These are phyloP conservation scores for Urosaurus nigricauda DNA, from an alignment of 2,797 vertebrate genomes.

Conservation along the genomic window DNA sequence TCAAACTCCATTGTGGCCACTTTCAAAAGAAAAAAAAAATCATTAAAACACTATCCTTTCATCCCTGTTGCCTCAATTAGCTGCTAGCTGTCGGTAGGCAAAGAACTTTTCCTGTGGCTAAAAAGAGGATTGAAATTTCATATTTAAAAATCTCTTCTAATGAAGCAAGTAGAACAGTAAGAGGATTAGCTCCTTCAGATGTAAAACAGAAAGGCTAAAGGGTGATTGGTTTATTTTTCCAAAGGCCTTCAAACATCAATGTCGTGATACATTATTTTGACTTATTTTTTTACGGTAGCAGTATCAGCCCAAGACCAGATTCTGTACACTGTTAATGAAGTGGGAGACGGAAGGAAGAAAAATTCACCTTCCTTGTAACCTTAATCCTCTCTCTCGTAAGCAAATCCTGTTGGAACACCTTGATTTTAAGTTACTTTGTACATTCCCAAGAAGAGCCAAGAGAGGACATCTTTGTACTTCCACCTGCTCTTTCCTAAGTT, in stretches of 20 bases:
- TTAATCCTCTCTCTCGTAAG: background rate
- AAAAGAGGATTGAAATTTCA: constrained; percentile 36
- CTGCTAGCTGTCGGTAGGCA: constrained; percentile 18
- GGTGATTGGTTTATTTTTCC: constrained; percentile 30
- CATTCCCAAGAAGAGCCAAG: constrained; percentile 18
- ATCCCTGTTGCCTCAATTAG: constrained; percentile 41
- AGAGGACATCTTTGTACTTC: background rate
- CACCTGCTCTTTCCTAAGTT: background rate
- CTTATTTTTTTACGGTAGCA: constrained; percentile 26
- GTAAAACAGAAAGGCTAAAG: constrained; percentile 34
- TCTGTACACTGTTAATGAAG: constrained; percentile 15
- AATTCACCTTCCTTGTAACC: background rate
- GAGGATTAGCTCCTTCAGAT: constrained; percentile 40
- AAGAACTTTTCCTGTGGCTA: constrained; percentile 45
- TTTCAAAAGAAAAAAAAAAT: constrained; percentile 5
- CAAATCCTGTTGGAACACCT: background rate
- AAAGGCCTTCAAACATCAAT: constrained; percentile 20
- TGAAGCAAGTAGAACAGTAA: constrained; percentile 39
- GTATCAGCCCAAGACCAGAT: background rate
- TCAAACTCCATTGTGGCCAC: constrained; percentile 20
- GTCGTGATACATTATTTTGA: constrained; percentile 25
- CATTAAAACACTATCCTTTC: constrained; percentile 34
- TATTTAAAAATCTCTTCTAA: constrained; percentile 44
- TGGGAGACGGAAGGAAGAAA: no score
- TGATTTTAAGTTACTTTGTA: background rate